A percentile compares a stretch with the other conserved stretches of the same genome.
These are phyloP conservation scores for Euproctis similis DNA, from an alignment of 2,888 invertebrate species.

Conservation along the genomic window DNA sequence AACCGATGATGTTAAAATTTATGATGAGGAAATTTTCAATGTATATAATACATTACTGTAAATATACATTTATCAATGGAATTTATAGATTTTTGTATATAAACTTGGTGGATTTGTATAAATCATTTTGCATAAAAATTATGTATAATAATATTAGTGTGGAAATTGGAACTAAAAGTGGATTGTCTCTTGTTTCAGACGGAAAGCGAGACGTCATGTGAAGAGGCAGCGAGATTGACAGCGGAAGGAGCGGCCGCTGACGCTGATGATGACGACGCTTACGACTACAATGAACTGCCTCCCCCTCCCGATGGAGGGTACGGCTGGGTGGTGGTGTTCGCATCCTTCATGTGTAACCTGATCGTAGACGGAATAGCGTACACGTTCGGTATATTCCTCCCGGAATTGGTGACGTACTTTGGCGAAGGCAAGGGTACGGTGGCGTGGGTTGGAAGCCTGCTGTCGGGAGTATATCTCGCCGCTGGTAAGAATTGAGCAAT, in stretches of 20 bases:
- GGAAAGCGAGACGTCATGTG: slow-evolving; percentile 90
- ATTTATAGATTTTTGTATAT: too few species aligned
- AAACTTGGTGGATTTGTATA: too few species aligned
- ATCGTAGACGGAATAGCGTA: slow-evolving; percentile 99
- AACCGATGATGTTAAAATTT: slow-evolving; percentile 36
- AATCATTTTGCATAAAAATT: too few species aligned
- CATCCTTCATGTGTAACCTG: slow-evolving; percentile 98
- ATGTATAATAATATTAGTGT: too few species aligned
- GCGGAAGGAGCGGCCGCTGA: slow-evolving; percentile 76
- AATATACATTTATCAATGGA: too few species aligned
- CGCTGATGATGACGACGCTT: slow-evolving; percentile 78
- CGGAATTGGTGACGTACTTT: slow-evolving; percentile 86
- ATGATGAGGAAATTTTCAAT: slow-evolving; percentile 43
- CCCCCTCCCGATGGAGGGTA: slow-evolving; percentile 94
- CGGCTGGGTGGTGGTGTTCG: slow-evolving; percentile 95
- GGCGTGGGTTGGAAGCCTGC: slow-evolving; percentile 95
- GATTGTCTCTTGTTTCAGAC: slow-evolving; percentile 76
- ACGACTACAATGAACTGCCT: slow-evolving; percentile 85
- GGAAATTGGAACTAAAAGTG: too few species aligned
- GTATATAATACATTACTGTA: too few species aligned
- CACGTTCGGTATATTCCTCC: slow-evolving; percentile 95
- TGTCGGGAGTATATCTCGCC: slow-evolving; percentile 96
- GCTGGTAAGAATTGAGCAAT: slow-evolving; percentile 79
- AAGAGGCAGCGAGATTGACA: slow-evolving; percentile 87
- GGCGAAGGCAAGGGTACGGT: slow-evolving; percentile 90